Evolutionary conservation across 2,888 invertebrate species (phyloP).

Genomic region (Eupithecia subfuscata): DNA sequence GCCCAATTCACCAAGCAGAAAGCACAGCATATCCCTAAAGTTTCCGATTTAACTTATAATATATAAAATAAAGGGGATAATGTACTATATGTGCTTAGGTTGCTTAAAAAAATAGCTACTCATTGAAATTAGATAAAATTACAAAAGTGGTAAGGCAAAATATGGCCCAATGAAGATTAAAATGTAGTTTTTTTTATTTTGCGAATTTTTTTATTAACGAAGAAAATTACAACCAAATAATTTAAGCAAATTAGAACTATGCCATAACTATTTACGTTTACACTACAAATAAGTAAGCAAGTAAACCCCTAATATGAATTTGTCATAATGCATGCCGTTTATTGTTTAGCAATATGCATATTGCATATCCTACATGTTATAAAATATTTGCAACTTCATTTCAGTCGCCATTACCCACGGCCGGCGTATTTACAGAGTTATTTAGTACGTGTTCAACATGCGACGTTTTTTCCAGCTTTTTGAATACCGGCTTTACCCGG

Average conservation of each 20-base stretch:
- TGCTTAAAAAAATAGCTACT: background rate
- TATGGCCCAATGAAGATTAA: background rate
- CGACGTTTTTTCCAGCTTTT: constrained; percentile 53
- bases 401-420: constrained; percentile 53
- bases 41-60: no score
- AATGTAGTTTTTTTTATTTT: background rate
- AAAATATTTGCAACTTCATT: constrained; percentile 55
- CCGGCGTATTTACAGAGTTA: constrained; percentile 51
- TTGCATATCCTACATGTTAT: constrained; percentile 13
- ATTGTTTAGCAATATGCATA: constrained; percentile 6
- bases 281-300: background rate
- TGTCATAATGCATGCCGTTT: background rate
- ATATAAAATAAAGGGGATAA: no score
- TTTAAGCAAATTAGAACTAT: no score
- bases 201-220: no score
- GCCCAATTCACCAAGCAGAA: no score
- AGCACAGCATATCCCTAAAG: no score
- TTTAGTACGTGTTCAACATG: constrained; percentile 56
- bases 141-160: background rate
- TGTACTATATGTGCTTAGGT: no score
- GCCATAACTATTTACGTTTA: no score
- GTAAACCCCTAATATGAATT: background rate
- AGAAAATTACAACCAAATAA: no score
- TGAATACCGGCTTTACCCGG: constrained; percentile 56
- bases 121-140: background rate